These are phyloP conservation scores for Scaptomyza tumidula DNA, from an alignment of 2,888 invertebrate genomes.

Conservation along the genomic window DNA sequence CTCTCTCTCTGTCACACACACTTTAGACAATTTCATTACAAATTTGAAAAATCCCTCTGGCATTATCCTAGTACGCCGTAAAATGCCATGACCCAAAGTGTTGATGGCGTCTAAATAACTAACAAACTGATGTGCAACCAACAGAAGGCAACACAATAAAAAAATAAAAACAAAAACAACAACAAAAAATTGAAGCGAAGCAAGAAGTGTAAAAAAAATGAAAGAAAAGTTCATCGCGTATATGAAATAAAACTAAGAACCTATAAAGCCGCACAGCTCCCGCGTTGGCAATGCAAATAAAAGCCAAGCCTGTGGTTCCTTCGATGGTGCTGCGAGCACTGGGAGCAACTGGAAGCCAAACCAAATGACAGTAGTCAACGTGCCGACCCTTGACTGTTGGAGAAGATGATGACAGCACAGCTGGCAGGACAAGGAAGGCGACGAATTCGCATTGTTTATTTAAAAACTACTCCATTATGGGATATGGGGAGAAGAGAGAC, in stretches of 20 bases:
- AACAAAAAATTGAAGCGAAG: background rate
- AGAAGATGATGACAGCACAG: constrained; percentile 42
- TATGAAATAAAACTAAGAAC: constrained; percentile 64
- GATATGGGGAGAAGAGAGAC: constrained; percentile 25
- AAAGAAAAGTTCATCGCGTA: constrained; percentile 39
- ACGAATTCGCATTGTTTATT: constrained; percentile 69
- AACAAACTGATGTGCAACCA: constrained; percentile 28
- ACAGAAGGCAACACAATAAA: constrained; percentile 35
- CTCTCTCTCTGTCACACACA: too few relatives aligned
- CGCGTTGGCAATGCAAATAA: constrained; percentile 63
- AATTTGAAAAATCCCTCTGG: constrained; percentile 25
- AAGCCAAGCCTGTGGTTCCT: constrained; percentile 34
- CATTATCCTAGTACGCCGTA: constrained; percentile 2
- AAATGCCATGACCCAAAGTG: constrained; percentile 43
- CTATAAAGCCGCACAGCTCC: constrained; percentile 65
- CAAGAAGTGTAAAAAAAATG: background rate
- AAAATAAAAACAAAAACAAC: background rate
- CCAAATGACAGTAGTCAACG: constrained; percentile 54
- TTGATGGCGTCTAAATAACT: constrained; percentile 59
- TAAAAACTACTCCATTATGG: constrained; percentile 71
- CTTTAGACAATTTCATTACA: constrained; percentile 7
- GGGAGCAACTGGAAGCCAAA: constrained; percentile 37
- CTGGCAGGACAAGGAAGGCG: constrained; percentile 43
- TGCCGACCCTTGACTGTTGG: constrained; percentile 55
- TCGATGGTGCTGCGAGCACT: constrained; percentile 3